Evolutionary conservation across 2,888 invertebrate genomes (phyloP).

Genomic region (Anoplius nigerrimus): DNA sequence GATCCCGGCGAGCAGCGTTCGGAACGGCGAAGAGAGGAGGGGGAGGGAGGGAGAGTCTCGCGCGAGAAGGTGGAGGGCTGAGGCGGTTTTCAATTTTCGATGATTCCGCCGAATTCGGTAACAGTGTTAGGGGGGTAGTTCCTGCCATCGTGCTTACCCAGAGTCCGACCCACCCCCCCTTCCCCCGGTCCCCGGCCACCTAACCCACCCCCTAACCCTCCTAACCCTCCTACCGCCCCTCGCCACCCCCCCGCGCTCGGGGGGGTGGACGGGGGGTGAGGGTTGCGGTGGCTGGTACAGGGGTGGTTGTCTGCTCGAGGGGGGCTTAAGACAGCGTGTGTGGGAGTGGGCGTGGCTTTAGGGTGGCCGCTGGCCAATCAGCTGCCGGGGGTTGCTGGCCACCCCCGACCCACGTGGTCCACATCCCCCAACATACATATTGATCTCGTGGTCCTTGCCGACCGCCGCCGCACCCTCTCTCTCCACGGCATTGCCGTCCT

Average conservation of each 20-base stretch:
- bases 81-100: constrained; percentile 74
- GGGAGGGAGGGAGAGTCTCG: not conserved
- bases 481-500: no score
- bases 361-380: constrained; percentile 74
- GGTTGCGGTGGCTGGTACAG: constrained; percentile 51
- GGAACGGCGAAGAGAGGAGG: no score
- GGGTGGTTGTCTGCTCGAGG: constrained; percentile 52
- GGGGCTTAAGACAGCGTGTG: constrained; percentile 75
- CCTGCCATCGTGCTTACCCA: constrained; percentile 41
- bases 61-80: constrained; percentile 32
- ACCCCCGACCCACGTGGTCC: constrained; percentile 74
- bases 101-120: constrained; percentile 73
- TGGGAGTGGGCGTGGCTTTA: constrained; percentile 74
- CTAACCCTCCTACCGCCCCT: constrained; percentile 19
- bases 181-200: constrained; percentile 31
- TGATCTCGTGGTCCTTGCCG: constrained; percentile 74
- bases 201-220: constrained; percentile 21
- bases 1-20: no score
- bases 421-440: constrained; percentile 75
- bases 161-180: constrained; percentile 13
- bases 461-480: constrained; percentile 55
- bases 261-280: no score
- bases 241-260: not conserved
- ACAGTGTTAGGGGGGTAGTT: constrained; percentile 58
- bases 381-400: constrained; percentile 70